Evolutionary conservation across 2,888 invertebrate genomes (phyloP), one percentile per base, ranked within the genome.

Genomic region (Diarsia rubi): DNA sequence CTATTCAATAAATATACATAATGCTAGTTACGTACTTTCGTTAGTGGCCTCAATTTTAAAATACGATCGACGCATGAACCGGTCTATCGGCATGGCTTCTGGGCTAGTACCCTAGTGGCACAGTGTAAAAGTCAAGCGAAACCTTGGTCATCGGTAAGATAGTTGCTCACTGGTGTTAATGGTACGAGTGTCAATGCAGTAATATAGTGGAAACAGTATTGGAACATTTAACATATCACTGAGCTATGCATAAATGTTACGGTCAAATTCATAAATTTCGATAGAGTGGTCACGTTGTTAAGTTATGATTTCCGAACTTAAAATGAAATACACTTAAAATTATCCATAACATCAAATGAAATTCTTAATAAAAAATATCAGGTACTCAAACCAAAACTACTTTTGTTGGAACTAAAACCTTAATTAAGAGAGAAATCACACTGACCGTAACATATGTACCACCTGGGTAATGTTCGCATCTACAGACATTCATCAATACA

Each of bases 1-100:
- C 60, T 70, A 65, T 37, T 16, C 45, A 67, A 84, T 69, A 76
- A 73, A 69, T 57, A 75, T 44, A 47, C 9, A 47, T 47, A 73
- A 64, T 54, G 1, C 19, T 79, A 73, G 79, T 84, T 82, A 73
- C 86, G 82, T 76, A 85, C 84, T 85, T 74, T 71, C 79, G 70
- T 72, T 72, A 27, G 24, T n/a, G 64, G 49, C 67, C 75, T 69
- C 70, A 68, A 42, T 68, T 62, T 49, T 62, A 54, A 31, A 44
- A 57, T 84, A 79, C 78, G 79, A 84, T 75, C 78, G 78, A 81
- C 64, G 62, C 19, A 57, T 65, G 27, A 52, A 49, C 44, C 62
- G 69, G 73, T 49, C 69, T 86, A 73, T 69, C 78, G 60, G 84
- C 81, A 81, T 69, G 82, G 81, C 44, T 49, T 2, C 57, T 63